Evolutionary conservation across 2,113 vertebrate genomes (phyloP), one percentile per base, ranked within the genome.

Genomic region (Engraulis encrasicolus): DNA sequence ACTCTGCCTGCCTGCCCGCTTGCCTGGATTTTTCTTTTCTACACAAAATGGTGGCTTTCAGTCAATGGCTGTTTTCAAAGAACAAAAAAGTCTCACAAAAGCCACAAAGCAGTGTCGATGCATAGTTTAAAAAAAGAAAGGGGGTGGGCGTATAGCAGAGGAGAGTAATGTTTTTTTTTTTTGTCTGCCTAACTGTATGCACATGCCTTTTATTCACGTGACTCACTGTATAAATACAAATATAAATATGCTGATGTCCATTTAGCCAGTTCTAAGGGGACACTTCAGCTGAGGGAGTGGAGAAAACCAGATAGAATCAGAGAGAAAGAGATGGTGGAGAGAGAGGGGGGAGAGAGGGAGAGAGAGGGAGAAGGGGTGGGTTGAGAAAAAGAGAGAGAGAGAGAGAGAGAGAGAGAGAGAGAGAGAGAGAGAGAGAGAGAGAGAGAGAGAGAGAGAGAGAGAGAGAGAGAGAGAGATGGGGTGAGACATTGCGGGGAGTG

Each of bases 211-310:
- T 23, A 61, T 20, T 61, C 58, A 61, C 6, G n/a, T n/a, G 58
- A 27, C 58, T n/a, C 23, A 2, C n/a, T 6, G 5, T 61, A 61
- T 61, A 74, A 74, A 74, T 74, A 94, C 90, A 92, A 93, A 93
- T 94, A 94, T 90, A 92, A 93, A 94, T 94, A 94, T 95, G 94
- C 92, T 93, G 94, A 94, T 93, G 86, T 66, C 3, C 91, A 89
- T 94, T 94, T 93, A 93, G 89, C 87, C 89, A 86, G 88, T 92
- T 87, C 78, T 79, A 84, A 87, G 92, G 90, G 89, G 89, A 27
- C 31, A 31, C 12, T 45, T 45, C 4, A 45, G 9, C 40, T 5
- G 40, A 45, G 40, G 9, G 40, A 9, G 40, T 5, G 23, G 87
- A 79, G 78, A 87, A 85, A 71, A 87, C 82, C 79, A 85, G 81